phyloP scores from a whole-genome alignment of 2,113 vertebrate genomes.

The Xyliphius kryptos region DNA sequence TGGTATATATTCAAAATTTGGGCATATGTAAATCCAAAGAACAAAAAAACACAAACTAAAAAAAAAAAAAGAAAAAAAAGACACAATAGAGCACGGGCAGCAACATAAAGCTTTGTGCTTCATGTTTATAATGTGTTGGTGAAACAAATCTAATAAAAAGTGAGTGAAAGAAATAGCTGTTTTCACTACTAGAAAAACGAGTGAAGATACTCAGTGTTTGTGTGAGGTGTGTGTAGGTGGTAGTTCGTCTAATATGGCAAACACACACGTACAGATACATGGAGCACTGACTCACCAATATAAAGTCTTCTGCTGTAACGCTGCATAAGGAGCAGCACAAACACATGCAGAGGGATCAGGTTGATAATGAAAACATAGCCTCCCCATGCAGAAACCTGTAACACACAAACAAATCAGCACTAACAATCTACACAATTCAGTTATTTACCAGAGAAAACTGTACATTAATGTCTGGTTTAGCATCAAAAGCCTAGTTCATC shows the following conservation, averaged over 20 bases:
- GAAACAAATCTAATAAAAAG: too few species aligned
- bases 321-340: conserved; percentile 94
- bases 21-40: too few species aligned
- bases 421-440: background rate
- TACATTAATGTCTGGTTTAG: too few species aligned
- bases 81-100: background rate
- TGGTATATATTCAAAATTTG: conserved; percentile 21
- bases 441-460: too few species aligned
- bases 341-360: conserved; percentile 96
- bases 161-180: background rate
- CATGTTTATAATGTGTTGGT: background rate
- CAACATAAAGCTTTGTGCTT: background rate
- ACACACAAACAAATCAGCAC: conserved; percentile 17
- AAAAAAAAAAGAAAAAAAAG: too few species aligned
- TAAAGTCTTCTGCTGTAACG: conserved; percentile 95
- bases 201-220: conserved; percentile 3
- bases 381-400: conserved; percentile 96
- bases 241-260: conserved; percentile 22
- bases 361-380: conserved; percentile 76
- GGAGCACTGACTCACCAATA: conserved; percentile 76
- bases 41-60: too few species aligned
- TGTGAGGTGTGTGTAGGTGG: conserved; percentile 26
- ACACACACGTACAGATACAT: conserved; percentile 23
- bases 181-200: conserved; percentile 4
- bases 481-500: too few species aligned